Evolutionary conservation across 2,888 invertebrate species (phyloP).

Genomic region (Acleris cristana): DNA sequence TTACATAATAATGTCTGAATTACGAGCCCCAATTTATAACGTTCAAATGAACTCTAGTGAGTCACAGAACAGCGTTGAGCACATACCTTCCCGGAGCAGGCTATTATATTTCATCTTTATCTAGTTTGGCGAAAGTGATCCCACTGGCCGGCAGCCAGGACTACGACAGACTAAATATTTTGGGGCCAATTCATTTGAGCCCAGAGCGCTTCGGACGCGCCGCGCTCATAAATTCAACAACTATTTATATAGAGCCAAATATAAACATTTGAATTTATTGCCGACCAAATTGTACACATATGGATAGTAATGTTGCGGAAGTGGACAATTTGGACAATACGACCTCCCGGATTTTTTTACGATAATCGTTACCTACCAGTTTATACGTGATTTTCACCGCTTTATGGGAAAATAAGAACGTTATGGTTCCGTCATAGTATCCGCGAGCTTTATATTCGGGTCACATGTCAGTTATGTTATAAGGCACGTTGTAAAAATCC

Average conservation of each 20-base stretch:
- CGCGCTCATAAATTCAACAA: conserved; percentile 66
- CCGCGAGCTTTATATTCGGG: conserved; percentile 25
- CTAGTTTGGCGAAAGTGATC: conserved; percentile 77
- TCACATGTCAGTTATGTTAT: conserved; percentile 32
- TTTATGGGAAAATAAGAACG: conserved; percentile 25
- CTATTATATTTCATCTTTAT: conserved; percentile 66
- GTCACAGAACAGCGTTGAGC: conserved; percentile 51
- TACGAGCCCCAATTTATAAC: conserved; percentile 21
- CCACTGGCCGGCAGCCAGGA: conserved; percentile 73
- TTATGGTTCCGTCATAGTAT: conserved; percentile 24
- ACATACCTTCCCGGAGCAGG: conserved; percentile 51
- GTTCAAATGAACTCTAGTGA: conserved; percentile 45
- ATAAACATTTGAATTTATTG: conserved; percentile 70
- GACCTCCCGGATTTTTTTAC: conserved; percentile 38
- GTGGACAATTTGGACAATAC: conserved; percentile 52
- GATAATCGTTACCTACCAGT: conserved; percentile 34
- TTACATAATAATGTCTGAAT: conserved; percentile 28
- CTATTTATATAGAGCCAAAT: conserved; percentile 73
- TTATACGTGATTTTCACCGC: conserved; percentile 33
- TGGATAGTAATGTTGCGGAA: conserved; percentile 52
- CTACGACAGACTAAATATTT: conserved; percentile 79
- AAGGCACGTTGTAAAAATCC: conserved; percentile 18
- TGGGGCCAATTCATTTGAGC: conserved; percentile 73
- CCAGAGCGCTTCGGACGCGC: conserved; percentile 55
- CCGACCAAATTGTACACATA: conserved; percentile 54